Percentiles rank a stretch among this genome's conserved stretches.
phyloP scores from a whole-genome alignment of 2,888 invertebrate genomes.

The Argyresthia albistria region DNA sequence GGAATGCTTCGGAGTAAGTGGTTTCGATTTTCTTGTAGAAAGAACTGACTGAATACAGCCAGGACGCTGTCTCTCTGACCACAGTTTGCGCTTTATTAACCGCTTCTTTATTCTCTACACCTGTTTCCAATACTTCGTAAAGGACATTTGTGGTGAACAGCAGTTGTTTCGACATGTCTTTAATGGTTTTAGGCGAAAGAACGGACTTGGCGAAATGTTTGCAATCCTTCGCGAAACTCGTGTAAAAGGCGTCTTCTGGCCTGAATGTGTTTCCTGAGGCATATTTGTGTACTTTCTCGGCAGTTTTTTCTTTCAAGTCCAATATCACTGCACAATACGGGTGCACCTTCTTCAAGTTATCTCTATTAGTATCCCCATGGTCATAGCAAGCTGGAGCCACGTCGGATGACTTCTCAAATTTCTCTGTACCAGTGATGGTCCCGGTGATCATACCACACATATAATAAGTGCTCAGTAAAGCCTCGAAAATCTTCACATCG shows the following conservation, averaged over 20 bases:
- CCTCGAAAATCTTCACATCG: slow-evolving; percentile 75
- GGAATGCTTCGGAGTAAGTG: slow-evolving; percentile 77
- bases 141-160: neutral
- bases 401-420: slow-evolving; percentile 32
- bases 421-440: slow-evolving; percentile 34
- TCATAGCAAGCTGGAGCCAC: slow-evolving; percentile 25
- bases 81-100: slow-evolving; percentile 30
- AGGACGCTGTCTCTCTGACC: slow-evolving; percentile 54
- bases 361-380: slow-evolving; percentile 20
- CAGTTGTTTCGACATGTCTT: slow-evolving; percentile 30
- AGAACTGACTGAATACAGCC: slow-evolving; percentile 67
- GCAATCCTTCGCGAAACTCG: slow-evolving; percentile 65
- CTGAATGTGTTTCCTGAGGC: slow-evolving; percentile 70
- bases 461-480: slow-evolving; percentile 70
- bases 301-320: slow-evolving; percentile 40
- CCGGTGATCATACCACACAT: slow-evolving; percentile 56
- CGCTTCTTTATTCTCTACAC: neutral
- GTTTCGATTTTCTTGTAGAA: slow-evolving; percentile 70
- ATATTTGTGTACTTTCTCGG: slow-evolving; percentile 46
- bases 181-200: slow-evolving; percentile 35
- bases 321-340: slow-evolving; percentile 56
- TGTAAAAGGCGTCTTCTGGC: slow-evolving; percentile 62
- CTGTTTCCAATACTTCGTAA: neutral
- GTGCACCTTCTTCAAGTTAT: slow-evolving; percentile 45
- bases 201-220: slow-evolving; percentile 58